Evolutionary conservation across 2,797 vertebrate species (phyloP).

Genomic region (Phylloscopus collybita): DNA sequence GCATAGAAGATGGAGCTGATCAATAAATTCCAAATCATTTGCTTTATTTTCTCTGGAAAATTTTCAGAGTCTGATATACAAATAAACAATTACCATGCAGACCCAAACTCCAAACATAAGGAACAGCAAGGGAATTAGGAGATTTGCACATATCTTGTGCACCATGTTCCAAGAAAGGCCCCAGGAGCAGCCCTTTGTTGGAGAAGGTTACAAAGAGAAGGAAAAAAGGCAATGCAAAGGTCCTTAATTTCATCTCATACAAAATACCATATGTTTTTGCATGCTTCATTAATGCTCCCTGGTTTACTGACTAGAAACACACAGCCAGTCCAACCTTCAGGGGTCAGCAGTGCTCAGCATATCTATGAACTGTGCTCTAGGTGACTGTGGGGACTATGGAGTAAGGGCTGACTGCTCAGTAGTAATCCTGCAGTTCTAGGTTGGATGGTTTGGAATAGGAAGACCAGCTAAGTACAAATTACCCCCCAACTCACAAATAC

Average conservation of each 20-base stretch:
- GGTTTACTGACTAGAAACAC: neutral
- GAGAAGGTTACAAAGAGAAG: neutral
- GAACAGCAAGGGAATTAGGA: neutral
- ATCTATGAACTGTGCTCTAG: neutral
- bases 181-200: neutral
- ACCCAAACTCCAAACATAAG: neutral
- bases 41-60: neutral
- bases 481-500: neutral
- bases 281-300: conserved; percentile 20
- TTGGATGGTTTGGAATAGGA: neutral
- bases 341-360: conserved; percentile 58
- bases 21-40: neutral
- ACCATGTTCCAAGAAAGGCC: neutral
- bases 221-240: neutral
- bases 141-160: neutral
- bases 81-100: neutral
- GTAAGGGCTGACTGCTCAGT: neutral
- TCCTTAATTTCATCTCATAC: neutral
- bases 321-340: conserved; percentile 51
- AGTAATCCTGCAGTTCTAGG: neutral
- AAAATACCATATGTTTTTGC: neutral
- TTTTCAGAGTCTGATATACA: neutral
- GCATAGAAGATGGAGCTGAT: neutral
- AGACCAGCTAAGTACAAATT: neutral
- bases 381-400: neutral